phyloP scores from a whole-genome alignment of 2,888 invertebrate genomes.

The Napeogenes inachia region DNA sequence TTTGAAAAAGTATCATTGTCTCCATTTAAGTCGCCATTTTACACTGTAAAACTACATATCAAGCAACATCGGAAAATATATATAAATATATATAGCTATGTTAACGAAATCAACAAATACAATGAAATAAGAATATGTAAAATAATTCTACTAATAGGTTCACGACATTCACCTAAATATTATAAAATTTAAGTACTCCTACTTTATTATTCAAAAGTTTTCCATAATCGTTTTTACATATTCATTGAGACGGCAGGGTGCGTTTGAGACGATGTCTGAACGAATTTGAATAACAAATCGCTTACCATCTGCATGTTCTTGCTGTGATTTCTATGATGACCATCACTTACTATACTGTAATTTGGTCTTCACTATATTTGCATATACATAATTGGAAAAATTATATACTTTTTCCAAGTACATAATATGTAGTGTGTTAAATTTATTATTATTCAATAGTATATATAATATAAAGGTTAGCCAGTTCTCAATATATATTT shows the following conservation, averaged over 20 bases:
- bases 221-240: slow-evolving; percentile 75
- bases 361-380: background rate
- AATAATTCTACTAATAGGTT: slow-evolving; percentile 5
- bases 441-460: too few relatives aligned
- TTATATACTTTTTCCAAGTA: too few relatives aligned
- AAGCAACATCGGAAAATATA: background rate
- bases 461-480: too few relatives aligned
- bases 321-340: slow-evolving; percentile 48
- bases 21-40: background rate
- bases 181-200: slow-evolving; percentile 27
- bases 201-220: slow-evolving; percentile 58
- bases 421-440: too few relatives aligned
- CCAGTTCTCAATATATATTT: too few relatives aligned
- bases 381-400: background rate
- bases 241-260: slow-evolving; percentile 69
- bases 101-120: background rate
- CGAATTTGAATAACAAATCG: slow-evolving; percentile 75
- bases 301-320: slow-evolving; percentile 67
- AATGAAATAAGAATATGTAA: background rate
- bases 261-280: slow-evolving; percentile 66
- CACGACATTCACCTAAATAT: background rate
- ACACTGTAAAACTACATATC: background rate
- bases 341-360: slow-evolving; percentile 13
- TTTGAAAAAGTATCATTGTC: background rate
- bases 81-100: background rate